Evolutionary conservation across 2,797 vertebrate genomes (phyloP).

Genomic region (Poecile montanus): DNA sequence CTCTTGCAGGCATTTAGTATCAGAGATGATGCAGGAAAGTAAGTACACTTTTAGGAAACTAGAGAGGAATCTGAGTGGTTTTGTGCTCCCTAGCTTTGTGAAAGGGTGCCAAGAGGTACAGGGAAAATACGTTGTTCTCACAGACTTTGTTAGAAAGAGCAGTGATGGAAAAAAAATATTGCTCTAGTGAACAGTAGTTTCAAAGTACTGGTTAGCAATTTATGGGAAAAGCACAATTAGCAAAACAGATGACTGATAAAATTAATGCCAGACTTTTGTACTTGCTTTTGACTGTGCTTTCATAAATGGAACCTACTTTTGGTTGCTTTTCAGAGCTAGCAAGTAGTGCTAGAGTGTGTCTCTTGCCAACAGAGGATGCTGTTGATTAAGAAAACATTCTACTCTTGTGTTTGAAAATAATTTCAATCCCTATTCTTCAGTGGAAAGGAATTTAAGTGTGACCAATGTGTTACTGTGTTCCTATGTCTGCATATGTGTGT

Average conservation of each 20-base stretch:
- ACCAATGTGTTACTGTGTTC: not conserved
- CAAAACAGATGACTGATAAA: not conserved
- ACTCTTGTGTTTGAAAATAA: not conserved
- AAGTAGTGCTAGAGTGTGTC: not conserved
- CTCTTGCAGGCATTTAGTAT: not conserved
- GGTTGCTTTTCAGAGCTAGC: not conserved
- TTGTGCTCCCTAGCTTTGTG: not conserved
- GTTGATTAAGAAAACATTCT: not conserved
- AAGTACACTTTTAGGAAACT: not conserved
- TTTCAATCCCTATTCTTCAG: not conserved
- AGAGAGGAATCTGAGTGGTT: not conserved
- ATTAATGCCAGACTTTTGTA: not conserved
- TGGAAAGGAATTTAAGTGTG: not conserved
- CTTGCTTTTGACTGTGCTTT: not conserved
- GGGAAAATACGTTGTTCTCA: not conserved
- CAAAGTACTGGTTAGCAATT: not conserved
- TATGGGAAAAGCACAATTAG: not conserved
- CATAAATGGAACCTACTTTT: not conserved
- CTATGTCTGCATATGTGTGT: not conserved
- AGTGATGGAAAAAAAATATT: not conserved
- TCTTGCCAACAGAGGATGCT: conserved; percentile 43
- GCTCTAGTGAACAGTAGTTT: not conserved
- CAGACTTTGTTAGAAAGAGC: not conserved
- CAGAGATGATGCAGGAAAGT: not conserved
- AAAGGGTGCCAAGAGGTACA: not conserved